phyloP scores from a whole-genome alignment of 1,140 invertebrate species.

The Marisa cornuarietis region DNA sequence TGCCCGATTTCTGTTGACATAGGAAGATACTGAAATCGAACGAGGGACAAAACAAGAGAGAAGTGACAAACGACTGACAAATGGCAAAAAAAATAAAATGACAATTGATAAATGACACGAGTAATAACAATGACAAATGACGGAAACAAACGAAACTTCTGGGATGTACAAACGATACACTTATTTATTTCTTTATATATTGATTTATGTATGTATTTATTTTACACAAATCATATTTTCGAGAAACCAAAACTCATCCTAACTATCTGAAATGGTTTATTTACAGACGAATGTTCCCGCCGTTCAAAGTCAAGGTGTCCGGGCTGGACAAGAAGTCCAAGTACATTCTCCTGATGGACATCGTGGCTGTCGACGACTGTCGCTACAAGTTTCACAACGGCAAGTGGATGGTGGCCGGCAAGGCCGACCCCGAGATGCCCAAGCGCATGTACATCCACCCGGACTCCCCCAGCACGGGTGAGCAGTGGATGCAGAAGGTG shows the following conservation, averaged over 20 bases:
- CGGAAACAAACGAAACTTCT: not conserved
- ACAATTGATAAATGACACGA: not conserved
- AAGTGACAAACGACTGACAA: not conserved
- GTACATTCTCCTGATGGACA: slow-evolving; percentile 96
- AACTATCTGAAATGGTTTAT: not conserved
- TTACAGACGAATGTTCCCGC: slow-evolving; percentile 62
- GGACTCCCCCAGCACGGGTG: slow-evolving; percentile 92
- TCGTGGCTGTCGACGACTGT: slow-evolving; percentile 95
- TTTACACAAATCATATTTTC: not conserved
- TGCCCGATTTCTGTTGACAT: no score
- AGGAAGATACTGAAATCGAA: not conserved
- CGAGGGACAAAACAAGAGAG: not conserved
- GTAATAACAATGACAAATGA: not conserved
- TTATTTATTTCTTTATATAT: no score
- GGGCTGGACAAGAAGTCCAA: slow-evolving; percentile 93
- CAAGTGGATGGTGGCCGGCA: slow-evolving; percentile 70
- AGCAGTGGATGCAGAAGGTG: slow-evolving; percentile 98
- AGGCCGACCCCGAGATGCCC: slow-evolving; percentile 79
- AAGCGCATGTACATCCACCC: slow-evolving; percentile 97
- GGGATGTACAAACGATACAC: not conserved
- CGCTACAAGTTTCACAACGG: slow-evolving; percentile 92
- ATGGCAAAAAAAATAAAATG: no score
- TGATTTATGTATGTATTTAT: no score
- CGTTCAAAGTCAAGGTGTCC: slow-evolving; percentile 57
- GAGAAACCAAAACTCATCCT: not conserved